Percentiles rank a stretch among this genome's conserved stretches.
These are phyloP conservation scores for Platypus cylindrus DNA, from an alignment of 2,888 invertebrate species.

Conservation along the genomic window DNA sequence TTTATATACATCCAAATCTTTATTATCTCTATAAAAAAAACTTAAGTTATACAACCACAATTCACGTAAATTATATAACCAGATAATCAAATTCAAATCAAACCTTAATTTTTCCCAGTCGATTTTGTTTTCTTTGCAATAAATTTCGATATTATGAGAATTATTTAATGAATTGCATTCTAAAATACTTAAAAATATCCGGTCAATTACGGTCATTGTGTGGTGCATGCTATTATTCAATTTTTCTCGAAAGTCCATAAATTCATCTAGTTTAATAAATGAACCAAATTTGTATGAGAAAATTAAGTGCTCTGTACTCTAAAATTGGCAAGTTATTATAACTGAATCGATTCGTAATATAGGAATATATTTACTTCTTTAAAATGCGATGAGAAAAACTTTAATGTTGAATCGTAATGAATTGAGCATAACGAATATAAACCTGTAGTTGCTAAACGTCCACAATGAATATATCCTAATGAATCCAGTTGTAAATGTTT, in stretches of 20 bases:
- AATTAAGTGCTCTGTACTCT: constrained; percentile 85
- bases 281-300: constrained; percentile 91
- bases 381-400: constrained; percentile 78
- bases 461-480: constrained; percentile 72
- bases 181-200: constrained; percentile 55
- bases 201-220: constrained; percentile 50
- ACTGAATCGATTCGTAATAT: too few relatives aligned
- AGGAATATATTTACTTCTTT: constrained; percentile 58
- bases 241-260: constrained; percentile 70
- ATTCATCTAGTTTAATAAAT: constrained; percentile 83
- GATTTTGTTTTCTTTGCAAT: constrained; percentile 46
- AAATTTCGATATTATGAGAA: constrained; percentile 45
- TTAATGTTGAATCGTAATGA: constrained; percentile 61
- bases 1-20: constrained; percentile 59
- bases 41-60: too few relatives aligned
- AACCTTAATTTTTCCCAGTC: constrained; percentile 43
- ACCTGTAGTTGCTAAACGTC: constrained; percentile 59
- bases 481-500: constrained; percentile 92
- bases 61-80: too few relatives aligned
- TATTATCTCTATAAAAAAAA: constrained; percentile 49
- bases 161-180: constrained; percentile 40
- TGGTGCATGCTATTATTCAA: constrained; percentile 74
- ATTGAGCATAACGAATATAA: constrained; percentile 56
- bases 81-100: constrained; percentile 6
- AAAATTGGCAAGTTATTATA: constrained; percentile 20